These are phyloP conservation scores for Oreochromis grahami DNA, from an alignment of 2,797 vertebrate genomes.

Conservation along the genomic window DNA sequence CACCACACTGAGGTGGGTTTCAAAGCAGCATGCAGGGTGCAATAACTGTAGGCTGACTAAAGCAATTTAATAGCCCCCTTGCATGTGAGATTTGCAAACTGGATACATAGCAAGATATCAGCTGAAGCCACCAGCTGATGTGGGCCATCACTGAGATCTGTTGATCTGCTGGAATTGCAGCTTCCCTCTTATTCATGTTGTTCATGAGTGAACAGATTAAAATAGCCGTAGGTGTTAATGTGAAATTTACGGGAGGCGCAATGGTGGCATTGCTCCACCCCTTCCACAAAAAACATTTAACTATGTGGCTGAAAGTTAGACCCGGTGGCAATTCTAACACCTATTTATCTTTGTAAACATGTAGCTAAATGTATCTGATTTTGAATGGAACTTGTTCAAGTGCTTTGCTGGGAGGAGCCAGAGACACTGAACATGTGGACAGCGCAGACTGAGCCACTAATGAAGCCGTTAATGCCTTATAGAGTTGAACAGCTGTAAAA, in stretches of 20 bases:
- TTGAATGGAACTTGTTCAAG: neutral
- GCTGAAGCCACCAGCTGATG: neutral
- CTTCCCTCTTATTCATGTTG: neutral
- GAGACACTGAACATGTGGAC: neutral
- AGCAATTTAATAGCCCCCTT: too few species aligned
- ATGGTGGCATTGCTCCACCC: neutral
- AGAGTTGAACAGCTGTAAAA: neutral
- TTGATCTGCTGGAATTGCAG: neutral
- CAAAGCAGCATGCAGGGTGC: neutral
- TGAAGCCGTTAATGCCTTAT: neutral
- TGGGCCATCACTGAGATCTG: neutral
- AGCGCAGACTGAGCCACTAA: neutral
- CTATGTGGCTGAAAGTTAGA: neutral
- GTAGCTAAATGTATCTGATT: neutral
- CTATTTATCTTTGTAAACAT: neutral
- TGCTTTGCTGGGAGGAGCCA: neutral
- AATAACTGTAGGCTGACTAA: neutral
- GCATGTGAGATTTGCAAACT: neutral
- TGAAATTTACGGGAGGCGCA: neutral
- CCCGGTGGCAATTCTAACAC: neutral
- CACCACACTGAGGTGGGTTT: neutral
- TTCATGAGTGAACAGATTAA: neutral
- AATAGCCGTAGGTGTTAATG: neutral
- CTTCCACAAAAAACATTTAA: rapidly evolving
- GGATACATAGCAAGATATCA: neutral